Base-by-base conservation (phyloP, 2,113 vertebrate species). In the Microtus oregoni region DNA sequence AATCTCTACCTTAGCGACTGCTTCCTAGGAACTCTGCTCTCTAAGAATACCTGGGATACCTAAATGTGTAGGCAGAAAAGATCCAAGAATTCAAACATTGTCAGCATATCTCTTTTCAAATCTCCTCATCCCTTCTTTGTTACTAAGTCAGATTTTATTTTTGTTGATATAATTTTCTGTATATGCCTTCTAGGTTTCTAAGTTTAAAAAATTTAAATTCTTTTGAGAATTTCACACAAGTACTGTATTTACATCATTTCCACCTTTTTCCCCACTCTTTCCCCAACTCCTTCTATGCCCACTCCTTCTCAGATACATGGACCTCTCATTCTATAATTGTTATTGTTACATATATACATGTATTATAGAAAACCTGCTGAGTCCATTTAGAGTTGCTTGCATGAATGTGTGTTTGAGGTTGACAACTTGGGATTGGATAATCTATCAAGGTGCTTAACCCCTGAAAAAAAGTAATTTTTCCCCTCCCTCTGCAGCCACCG, bases 81-180 rank as follows among this genome's bases (percentile, higher is more conserved):
- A 92, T 30, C 35, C 11, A 75, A 89, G 47, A 81, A 91, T 81
- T 79, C 58, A 94, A 92, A 82, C 10, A 44, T 61, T 35, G 24
- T 67, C 47, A 68, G 55, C 41, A 38, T 86, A 44, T 90, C 38
- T 94, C 38, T 90, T 68, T 92, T 76, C 68, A 92, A 82, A 92
- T 41, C 35, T 35, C 63, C 55, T 38, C 30, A 61, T 67, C 28
- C 38, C 52, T 55, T 20, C 15, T 38, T 30, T 52, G 7, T 14
- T 96, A 47, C 52, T 87, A 30, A 82, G 78, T 90, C 12, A 55
- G 61, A 61, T 95, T 95, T 82, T 82, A 19, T 94, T 81, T 89
- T 26, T 90, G 38, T 72, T 87, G 61, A 20, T 19, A 13, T 89
- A 86, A 86, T 73, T 55, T 79, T 20, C 50, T 55, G 50, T 50